Evolutionary conservation across 2,113 vertebrate species (phyloP).

Genomic region (Chlamydotis undulata): DNA sequence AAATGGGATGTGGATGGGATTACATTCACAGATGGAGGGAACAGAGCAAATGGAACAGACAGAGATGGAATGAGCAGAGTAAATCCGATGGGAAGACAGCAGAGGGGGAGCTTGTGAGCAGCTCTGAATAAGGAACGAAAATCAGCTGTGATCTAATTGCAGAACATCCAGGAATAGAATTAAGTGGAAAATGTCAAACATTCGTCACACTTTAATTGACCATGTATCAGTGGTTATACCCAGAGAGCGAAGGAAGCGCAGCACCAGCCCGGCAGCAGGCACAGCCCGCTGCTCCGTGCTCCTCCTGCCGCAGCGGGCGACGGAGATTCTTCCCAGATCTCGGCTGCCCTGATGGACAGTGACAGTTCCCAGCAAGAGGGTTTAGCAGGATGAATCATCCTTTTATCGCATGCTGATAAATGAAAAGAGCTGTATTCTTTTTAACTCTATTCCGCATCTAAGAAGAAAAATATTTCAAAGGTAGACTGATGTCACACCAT

Average conservation of each 20-base stretch:
- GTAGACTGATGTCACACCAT: neutral
- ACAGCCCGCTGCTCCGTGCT: neutral
- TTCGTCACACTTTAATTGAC: slow-evolving; percentile 20
- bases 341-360: neutral
- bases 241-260: neutral
- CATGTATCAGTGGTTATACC: neutral
- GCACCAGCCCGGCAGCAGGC: neutral
- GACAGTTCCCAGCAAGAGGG: neutral
- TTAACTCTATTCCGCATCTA: slow-evolving; percentile 39
- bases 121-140: neutral
- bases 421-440: slow-evolving; percentile 15
- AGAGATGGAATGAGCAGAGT: neutral
- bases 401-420: slow-evolving; percentile 27
- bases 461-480: slow-evolving; percentile 35
- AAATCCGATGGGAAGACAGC: neutral
- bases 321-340: neutral
- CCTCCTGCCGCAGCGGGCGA: neutral
- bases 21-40: neutral
- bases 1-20: neutral
- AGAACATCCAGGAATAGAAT: slow-evolving; percentile 45
- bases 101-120: slow-evolving; percentile 4
- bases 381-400: slow-evolving; percentile 34
- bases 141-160: slow-evolving; percentile 48
- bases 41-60: neutral
- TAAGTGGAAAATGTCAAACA: slow-evolving; percentile 8